Evolutionary conservation across 2,888 invertebrate genomes (phyloP).

Genomic region (Muschampia plurimacula): DNA sequence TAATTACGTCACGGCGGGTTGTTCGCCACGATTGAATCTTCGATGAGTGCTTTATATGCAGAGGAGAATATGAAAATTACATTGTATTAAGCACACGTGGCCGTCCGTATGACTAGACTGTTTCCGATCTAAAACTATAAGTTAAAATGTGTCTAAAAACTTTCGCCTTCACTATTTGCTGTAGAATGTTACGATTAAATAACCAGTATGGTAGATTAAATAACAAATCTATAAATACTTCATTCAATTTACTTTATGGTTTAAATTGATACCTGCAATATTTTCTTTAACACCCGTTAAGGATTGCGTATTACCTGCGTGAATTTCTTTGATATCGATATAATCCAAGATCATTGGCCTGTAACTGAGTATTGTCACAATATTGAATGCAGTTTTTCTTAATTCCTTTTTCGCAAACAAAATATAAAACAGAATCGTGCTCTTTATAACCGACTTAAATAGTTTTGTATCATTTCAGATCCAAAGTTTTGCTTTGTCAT

Average conservation of each 20-base stretch:
- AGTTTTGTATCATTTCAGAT: neutral
- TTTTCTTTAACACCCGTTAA: constrained; percentile 3
- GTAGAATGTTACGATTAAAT: too few relatives aligned
- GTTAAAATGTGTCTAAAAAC: neutral
- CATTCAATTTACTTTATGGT: neutral
- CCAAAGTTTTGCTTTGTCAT: neutral
- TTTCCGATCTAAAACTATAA: neutral
- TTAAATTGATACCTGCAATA: neutral
- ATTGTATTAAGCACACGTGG: neutral
- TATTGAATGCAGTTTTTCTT: constrained; percentile 9
- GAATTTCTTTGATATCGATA: constrained; percentile 2
- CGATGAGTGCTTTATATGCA: constrained; percentile 8
- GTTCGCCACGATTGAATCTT: constrained; percentile 32
- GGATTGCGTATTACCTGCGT: neutral
- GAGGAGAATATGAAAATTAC: constrained; percentile 6
- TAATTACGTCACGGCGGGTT: constrained; percentile 53
- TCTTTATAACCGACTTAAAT: constrained; percentile 1
- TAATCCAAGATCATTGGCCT: constrained; percentile 8
- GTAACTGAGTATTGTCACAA: constrained; percentile 3
- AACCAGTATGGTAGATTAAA: neutral
- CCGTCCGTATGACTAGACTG: neutral
- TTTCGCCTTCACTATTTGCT: too few relatives aligned
- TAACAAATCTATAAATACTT: neutral
- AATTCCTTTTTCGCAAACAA: constrained; percentile 6
- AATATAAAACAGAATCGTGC: constrained; percentile 10